Base-by-base conservation (phyloP, 2,888 invertebrate species). In the Ochropleura plecta region DNA sequence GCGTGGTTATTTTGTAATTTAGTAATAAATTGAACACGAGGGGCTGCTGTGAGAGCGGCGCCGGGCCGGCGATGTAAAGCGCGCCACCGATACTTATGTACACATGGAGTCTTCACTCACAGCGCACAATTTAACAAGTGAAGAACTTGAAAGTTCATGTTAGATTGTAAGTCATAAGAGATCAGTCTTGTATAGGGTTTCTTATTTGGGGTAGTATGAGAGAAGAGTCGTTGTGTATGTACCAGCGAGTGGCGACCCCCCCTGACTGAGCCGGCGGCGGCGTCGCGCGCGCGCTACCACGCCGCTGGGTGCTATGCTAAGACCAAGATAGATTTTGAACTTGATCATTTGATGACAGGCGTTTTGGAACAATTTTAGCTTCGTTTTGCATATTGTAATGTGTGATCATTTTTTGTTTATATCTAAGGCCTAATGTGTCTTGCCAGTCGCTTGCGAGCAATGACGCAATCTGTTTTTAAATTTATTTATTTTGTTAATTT, bases 231-330 rank as follows among this genome's bases (percentile, higher is more conserved):
- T 59, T 46, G 65, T 76, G 8, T 57, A 40, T 14, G 55, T 60
- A 16, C 0, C n/a, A n/a, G 60, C 16, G 9, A 3, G 55, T 70
- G 63, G 51, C 3, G 6, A 67, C 12, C 46, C 8, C 5, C 20
- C 51, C 55, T 20, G 65, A 18, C 20, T 12, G 62, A 59, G 66
- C 62, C 68, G 74, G 62, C 68, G 20, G 72, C 60, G 75, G 70
- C 76, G 65, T 75, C 70, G 74, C 78, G 74, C 67, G 73, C 76
- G 78, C 72, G 81, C 78, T 72, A 64, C 70, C 78, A 83, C 78
- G 88, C 91, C 90, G 92, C 90, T 91, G 91, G 94, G 95, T 95
- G 94, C 94, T 94, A 94, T 90, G 94, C 90, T 92, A 94, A 93
- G 94, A 95, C 94, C 94, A 94, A 94, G 90, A 92, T 92, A 93